Evolutionary conservation across 1,140 invertebrate genomes (phyloP), one percentile per base, ranked within the genome.

Genomic region (Telenomus remus): DNA sequence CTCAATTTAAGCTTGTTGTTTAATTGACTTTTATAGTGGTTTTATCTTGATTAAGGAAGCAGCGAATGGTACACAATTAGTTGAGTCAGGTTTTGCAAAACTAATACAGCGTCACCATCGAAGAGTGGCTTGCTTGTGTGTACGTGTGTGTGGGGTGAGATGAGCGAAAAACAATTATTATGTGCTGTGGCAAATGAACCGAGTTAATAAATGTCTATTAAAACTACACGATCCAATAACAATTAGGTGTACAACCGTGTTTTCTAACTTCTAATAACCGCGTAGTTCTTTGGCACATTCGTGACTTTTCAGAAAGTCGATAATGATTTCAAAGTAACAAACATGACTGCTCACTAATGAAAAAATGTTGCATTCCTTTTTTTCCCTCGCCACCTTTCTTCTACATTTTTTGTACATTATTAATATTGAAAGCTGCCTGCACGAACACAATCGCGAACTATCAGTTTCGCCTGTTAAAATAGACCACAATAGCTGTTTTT

Each of bases 221-320:
- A 27, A 27, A 27, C 19, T 27, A 27, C 19, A 27, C 19, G 12
- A 12, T 50, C 61, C 53, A 63, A 71, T 59, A 72, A 72, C 48
- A 72, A 59, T 68, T 68, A 75, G 43, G 47, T 59, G 69, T 46
- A 76, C 48, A 76, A 70, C 60, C 57, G 54, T 51, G 37, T 11
- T 59, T 69, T 65, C 16, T 33, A 54, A 12, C 59, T 54, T 51
- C 57, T 69, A 11, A 48, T 63, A 48, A 66, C 61, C 66, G 19
- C 54, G 16, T 65, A 42, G 27, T 59, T 72, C 35, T 70, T 76
- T 76, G 73, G 73, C 73, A 76, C 73, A 76, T 76, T 76, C 59
- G 59, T 60, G 73, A 76, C 73, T 76, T 70, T 48, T 69, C 37
- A 39, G 10, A 69, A 60, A 75, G 65, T 70, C 65, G n/a, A 39